These are phyloP conservation scores for Serrognathus titanus DNA, from an alignment of 2,888 invertebrate genomes.

Conservation along the genomic window DNA sequence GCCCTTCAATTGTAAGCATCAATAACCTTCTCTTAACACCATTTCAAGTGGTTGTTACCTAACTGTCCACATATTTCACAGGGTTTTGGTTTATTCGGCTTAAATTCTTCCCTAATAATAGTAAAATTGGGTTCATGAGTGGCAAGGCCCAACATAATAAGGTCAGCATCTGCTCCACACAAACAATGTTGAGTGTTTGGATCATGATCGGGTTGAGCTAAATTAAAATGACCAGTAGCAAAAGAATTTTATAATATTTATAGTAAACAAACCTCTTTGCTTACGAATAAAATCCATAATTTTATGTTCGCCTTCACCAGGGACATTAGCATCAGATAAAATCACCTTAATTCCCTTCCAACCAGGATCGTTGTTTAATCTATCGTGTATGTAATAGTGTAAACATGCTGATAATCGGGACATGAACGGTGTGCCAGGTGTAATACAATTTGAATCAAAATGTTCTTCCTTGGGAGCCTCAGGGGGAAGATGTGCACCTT, in stretches of 20 bases:
- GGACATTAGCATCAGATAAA: constrained; percentile 98
- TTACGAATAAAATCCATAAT: constrained; percentile 99
- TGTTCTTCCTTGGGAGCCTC: constrained; percentile 89
- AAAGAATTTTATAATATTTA: background rate
- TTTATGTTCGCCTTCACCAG: constrained; percentile 98
- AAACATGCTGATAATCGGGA: constrained; percentile 80
- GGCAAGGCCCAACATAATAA: constrained; percentile 97
- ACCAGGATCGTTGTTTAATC: constrained; percentile 88
- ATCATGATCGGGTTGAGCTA: constrained; percentile 90
- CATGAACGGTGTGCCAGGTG: constrained; percentile 99
- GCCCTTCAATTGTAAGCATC: no score
- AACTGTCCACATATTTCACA: constrained; percentile 92
- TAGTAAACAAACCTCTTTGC: constrained; percentile 68
- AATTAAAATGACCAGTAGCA: constrained; percentile 21
- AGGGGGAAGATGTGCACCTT: constrained; percentile 75
- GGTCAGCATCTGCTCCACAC: constrained; percentile 97
- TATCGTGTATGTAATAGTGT: constrained; percentile 84
- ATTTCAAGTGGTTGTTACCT: constrained; percentile 50
- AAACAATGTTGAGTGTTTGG: constrained; percentile 97
- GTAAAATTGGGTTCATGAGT: constrained; percentile 99
- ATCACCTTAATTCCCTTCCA: constrained; percentile 94
- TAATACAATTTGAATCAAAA: constrained; percentile 99
- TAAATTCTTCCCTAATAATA: constrained; percentile 97
- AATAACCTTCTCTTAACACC: no score
- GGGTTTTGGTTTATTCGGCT: constrained; percentile 92